A percentile compares a stretch with the other conserved stretches of the same genome.
Conservation (phyloP, 2,888 invertebrate genomes). For the Scaeva pyrastri region DNA sequence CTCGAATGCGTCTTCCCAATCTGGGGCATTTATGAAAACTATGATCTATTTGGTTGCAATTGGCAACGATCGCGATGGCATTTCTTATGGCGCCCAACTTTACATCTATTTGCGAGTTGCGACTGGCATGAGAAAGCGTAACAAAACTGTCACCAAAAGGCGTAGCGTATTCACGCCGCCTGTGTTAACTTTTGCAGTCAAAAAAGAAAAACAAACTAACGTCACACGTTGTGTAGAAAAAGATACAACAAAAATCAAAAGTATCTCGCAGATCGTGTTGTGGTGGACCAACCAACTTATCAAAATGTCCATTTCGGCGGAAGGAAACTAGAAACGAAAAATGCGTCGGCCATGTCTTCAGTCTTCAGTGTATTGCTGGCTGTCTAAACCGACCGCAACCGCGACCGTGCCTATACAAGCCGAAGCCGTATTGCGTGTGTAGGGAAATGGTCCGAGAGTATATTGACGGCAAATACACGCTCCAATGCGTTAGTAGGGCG, state of each 20-base stretch:
- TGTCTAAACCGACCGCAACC: no score
- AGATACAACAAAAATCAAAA: neutral
- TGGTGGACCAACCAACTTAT: conserved; percentile 68
- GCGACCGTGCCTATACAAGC: neutral
- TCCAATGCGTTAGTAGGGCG: conserved; percentile 62
- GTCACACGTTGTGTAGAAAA: conserved; percentile 7
- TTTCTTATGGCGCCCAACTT: conserved; percentile 35
- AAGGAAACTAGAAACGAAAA: conserved; percentile 60
- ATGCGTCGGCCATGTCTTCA: conserved; percentile 4
- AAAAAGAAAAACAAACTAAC: conserved; percentile 5
- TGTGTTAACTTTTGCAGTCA: neutral
- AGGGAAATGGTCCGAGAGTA: conserved; percentile 1
- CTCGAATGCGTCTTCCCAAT: conserved; percentile 11
- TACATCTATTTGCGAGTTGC: neutral
- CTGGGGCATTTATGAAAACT: conserved; percentile 50
- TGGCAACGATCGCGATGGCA: neutral
- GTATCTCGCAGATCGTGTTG: conserved; percentile 65
- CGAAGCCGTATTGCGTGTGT: conserved; percentile 40
- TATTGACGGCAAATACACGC: conserved; percentile 9
- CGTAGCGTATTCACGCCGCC: conserved; percentile 6
- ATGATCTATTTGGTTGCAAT: conserved; percentile 52
- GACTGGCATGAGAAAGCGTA: conserved; percentile 65
- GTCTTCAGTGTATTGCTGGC: no score
- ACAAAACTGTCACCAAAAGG: conserved; percentile 65
- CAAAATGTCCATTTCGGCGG: conserved; percentile 71